Conservation (phyloP, 2,888 invertebrate genomes). For the Eucera pruinosa region DNA sequence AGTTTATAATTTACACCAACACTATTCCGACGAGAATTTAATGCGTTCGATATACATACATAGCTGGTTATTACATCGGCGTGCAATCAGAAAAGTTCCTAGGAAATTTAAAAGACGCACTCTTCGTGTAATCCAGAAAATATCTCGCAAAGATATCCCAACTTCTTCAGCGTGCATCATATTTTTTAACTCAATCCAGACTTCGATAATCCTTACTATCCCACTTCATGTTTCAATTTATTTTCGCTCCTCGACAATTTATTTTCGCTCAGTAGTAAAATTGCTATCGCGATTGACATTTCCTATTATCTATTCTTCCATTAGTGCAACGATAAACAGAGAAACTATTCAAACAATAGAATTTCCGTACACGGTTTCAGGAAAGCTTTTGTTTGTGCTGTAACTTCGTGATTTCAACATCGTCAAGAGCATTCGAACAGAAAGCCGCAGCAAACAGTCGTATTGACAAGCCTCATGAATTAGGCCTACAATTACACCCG, state of each 20-base stretch:
- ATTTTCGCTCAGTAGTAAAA: too few species aligned
- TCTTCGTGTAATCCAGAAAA: background rate
- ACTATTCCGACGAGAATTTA: background rate
- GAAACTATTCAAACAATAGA: too few species aligned
- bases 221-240: background rate
- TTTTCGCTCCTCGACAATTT: background rate
- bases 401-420: constrained; percentile 27
- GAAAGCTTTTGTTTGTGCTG: background rate
- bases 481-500: constrained; percentile 54
- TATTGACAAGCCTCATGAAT: constrained; percentile 58
- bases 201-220: background rate
- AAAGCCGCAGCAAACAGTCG: constrained; percentile 38
- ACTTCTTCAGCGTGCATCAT: background rate
- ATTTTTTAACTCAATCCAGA: background rate
- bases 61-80: background rate
- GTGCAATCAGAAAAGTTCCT: background rate
- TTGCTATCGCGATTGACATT: too few species aligned
- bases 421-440: constrained; percentile 18
- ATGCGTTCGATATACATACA: background rate
- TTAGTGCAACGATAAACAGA: background rate
- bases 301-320: too few species aligned
- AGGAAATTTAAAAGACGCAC: background rate
- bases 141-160: background rate
- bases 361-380: constrained; percentile 2
- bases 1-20: too few species aligned